Base-by-base conservation (phyloP, 2,888 invertebrate genomes). In the Mythimna albipuncta region DNA sequence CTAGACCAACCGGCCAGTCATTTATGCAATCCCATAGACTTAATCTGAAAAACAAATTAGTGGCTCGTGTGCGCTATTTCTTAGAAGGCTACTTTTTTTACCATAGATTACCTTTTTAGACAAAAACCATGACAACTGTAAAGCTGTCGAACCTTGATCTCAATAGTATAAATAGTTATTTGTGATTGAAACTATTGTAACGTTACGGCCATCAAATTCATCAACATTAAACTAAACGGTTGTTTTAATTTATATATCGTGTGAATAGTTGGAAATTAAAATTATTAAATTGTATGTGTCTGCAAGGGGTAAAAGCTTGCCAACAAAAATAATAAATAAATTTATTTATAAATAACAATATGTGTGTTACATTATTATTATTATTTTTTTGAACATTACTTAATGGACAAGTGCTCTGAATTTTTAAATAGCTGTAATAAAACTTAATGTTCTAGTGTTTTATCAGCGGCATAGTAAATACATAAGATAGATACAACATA, bases 121-220 rank as follows among this genome's bases (percentile, higher is more conserved):
- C 44, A 79, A 63, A 78, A 79, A 85, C 74, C 70, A 68, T 79
- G 50, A 72, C 67, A 76, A 61, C 80, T 74, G 72, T 72, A 57
- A 26, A 26, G 26, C 26, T 26, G 67, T 66, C 52, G 35, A 70
- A 57, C 86, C 87, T 86, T 86, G 85, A 83, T 86, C 87, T 85
- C 76, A 75, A 85, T 87, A 73, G 75, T 74, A 77, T 71, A 83
- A 83, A 81, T 57, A 47, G 47, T 47, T 47, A 66, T 21, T 75
- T 73, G 13, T 73, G 79, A 84, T 83, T 64, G 70, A 76, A 71
- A 68, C 54, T 67, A 75, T 76, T 77, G 74, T 80, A 79, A 78
- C 52, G 66, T 77, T 69, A 69, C 69, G 68, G 47, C 78, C 75
- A 80, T 79, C 79, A 81, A 66, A 47, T 50, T 75, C 58, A 75